Base-by-base conservation (phyloP, 2,797 vertebrate genomes). In the Hydrolagus colliei region DNA sequence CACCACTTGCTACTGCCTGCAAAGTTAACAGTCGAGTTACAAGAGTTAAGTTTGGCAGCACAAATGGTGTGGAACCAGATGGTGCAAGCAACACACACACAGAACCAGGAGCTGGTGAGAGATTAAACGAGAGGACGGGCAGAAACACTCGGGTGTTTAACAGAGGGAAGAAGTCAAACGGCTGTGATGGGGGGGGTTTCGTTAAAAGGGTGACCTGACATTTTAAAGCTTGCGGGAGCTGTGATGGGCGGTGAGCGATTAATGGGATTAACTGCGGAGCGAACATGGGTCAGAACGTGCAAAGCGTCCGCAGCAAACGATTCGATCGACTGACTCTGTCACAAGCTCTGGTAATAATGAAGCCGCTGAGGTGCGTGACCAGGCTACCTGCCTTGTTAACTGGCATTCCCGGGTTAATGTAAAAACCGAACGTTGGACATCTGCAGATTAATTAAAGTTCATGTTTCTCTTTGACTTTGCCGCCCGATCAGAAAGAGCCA, bases 141-240 rank as follows among this genome's bases (percentile, higher is more conserved):
- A 71, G 27, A 71, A 82, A 35, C 32, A 12, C 12, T 3, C 14
- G 27, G 67, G 79, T 18, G 27, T 71, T 84, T 84, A 84, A 84
- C 65, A 41, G 79, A 84, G 65, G 27, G 79, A 84, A 84, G 79
- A 84, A 68, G 79, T 71, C 52, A 84, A 84, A 63, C 16, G 65
- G 59, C 32, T 32, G 65, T 80, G 78, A 80, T 80, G 18, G 62
- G 13, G 62, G 13, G 41, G 14, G 61, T 80, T 67, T 27, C 78
- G 65, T 80, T 80, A 80, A 80, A 61, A 80, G 62, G 78, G 79
- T 84, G 63, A 84, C 79, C 27, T 68, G 16, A 63, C 65, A 84
- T 27, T 52, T 84, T 68, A n/a, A 71, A 71, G 35, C 52, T 32
- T 27, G 27, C 27, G 27, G 27, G 32, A 10, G 10, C 62, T 68